These are phyloP conservation scores for Lithophane ornitopus DNA, from an alignment of 2,888 invertebrate species.

Conservation along the genomic window DNA sequence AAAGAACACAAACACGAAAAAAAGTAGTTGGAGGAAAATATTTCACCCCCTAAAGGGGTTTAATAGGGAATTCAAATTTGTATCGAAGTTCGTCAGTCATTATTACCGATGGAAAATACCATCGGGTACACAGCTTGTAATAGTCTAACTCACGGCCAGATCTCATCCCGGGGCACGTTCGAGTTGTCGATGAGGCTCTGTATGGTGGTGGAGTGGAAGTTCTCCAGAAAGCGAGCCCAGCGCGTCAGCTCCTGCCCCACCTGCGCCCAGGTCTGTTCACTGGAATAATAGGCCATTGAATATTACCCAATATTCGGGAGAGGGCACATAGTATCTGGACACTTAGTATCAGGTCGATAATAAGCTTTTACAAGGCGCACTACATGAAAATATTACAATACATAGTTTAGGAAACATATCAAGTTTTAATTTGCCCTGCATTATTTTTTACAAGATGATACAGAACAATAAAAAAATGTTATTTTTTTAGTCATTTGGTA, in stretches of 20 bases:
- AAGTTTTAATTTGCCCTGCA: neutral
- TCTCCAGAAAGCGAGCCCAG: constrained; percentile 88
- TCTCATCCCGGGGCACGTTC: constrained; percentile 65
- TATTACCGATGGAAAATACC: neutral
- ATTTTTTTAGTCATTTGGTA: neutral
- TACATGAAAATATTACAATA: neutral
- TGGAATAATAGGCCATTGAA: constrained; percentile 48
- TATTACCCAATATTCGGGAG: no score
- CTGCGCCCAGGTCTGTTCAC: constrained; percentile 82
- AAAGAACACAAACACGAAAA: no score
- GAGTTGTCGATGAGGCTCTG: constrained; percentile 75
- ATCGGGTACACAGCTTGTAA: neutral
- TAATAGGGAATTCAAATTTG: neutral
- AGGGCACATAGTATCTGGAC: neutral
- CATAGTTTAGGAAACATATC: neutral
- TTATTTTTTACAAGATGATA: neutral
- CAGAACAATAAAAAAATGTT: neutral
- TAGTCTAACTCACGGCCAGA: constrained; percentile 81
- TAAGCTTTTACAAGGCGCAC: neutral
- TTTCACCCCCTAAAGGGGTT: neutral
- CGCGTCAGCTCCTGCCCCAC: constrained; percentile 83
- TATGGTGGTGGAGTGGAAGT: constrained; percentile 82
- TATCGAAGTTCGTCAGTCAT: neutral
- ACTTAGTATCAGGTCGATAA: neutral
- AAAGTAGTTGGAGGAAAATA: no score